Evolutionary conservation across 37 sponge, comb jelly and placozoan species (phyloP).

Genomic region (Oopsacas minuta): DNA sequence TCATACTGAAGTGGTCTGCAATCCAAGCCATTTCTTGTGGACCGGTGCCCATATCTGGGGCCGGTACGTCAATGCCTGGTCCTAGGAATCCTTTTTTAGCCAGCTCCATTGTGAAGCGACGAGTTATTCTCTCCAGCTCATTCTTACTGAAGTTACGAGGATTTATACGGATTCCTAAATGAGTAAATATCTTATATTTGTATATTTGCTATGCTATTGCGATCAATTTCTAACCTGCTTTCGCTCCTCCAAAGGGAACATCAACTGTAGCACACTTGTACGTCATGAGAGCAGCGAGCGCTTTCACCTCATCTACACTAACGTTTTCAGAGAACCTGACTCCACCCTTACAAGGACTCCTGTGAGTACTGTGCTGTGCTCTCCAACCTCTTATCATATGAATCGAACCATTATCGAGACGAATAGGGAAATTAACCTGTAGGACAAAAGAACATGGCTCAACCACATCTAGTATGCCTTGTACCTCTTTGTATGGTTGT

Average conservation of each 20-base stretch:
- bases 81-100: slow-evolving; percentile 98
- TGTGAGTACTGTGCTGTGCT: slow-evolving; percentile 91
- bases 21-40: slow-evolving; percentile 98
- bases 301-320: slow-evolving; percentile 83
- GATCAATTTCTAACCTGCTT: slow-evolving; percentile 88
- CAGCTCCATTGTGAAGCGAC: slow-evolving; percentile 90
- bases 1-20: slow-evolving; percentile 91
- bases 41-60: slow-evolving; percentile 99
- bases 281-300: slow-evolving; percentile 93
- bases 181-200: background rate
- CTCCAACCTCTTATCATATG: slow-evolving; percentile 84
- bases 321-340: slow-evolving; percentile 69
- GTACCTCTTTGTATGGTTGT: background rate
- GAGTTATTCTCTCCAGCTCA: slow-evolving; percentile 88
- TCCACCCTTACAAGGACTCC: slow-evolving; percentile 96
- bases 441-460: slow-evolving; percentile 73
- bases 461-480: slow-evolving; percentile 55
- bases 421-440: slow-evolving; percentile 49
- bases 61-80: slow-evolving; percentile 92
- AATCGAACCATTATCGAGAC: slow-evolving; percentile 61
- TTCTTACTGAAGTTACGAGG: background rate
- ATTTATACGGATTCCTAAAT: background rate
- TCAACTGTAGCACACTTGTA: slow-evolving; percentile 98
- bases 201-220: background rate
- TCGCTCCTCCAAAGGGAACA: slow-evolving; percentile 97